Evolutionary conservation across 2,113 vertebrate genomes (phyloP), one percentile per base, ranked within the genome.

Genomic region (Notiomystis cincta): DNA sequence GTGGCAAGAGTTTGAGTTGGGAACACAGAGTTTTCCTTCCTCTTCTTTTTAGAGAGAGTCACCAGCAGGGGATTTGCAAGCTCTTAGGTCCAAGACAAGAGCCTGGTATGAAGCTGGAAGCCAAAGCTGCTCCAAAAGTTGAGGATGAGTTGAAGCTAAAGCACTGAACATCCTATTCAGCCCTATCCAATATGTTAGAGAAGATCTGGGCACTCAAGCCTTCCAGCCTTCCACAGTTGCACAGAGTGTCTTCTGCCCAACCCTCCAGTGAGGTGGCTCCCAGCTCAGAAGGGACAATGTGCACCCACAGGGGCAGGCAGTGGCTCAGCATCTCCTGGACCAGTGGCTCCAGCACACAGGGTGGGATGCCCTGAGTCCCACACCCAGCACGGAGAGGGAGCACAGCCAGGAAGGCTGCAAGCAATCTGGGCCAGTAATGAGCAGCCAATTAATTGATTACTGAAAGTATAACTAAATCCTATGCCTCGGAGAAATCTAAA

Each of bases 401-500:
- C 11, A 7, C 1, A 80, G 79, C 35, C 85, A 78, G 67, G 53
- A 85, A 88, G 72, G 54, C 84, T 93, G 71, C 38, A 54, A 95
- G 72, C 71, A 94, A 83, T 92, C 90, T 94, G 72, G 33, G 71
- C 66, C 77, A 37, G 56, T 93, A 91, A 90, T 83, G 88, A 96
- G 66, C 65, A 72, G 53, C 75, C 95, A 95, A 96, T 96, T 97
- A 96, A 96, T 94, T 90, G 96, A 87, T 95, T 85, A 92, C 93
- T 75, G 81, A 90, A 95, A 65, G 27, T 95, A 95, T 95, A 96
- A 95, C 94, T 87, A 70, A 96, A 96, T 96, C 89, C 85, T 79
- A 56, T 95, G 88, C 94, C 95, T 96, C 2, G 0, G 95, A 97
- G 95, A 93, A 97, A 95, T 92, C 85, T 94, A 82, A 95, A 95